Evolutionary conservation across 2,113 vertebrate species (phyloP).

Genomic region (Mus spicilegus): DNA sequence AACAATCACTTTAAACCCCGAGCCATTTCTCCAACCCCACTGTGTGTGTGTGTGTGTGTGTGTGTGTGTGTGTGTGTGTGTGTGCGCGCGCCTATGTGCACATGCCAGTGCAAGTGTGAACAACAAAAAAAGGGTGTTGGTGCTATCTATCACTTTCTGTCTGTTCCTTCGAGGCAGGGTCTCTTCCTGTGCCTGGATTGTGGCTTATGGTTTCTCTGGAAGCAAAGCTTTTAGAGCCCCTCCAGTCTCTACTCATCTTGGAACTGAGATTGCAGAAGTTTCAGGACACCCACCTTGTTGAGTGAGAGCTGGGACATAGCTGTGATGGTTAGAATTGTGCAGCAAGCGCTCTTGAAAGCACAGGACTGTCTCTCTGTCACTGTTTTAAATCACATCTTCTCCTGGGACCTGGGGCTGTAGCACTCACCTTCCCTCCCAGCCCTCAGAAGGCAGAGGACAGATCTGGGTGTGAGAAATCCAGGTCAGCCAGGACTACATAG

Average conservation of each 20-base stretch:
- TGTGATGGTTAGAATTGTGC: not conserved
- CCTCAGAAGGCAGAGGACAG: not conserved
- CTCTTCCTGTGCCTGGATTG: not conserved
- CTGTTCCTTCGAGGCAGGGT: not conserved
- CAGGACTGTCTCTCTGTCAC: not conserved
- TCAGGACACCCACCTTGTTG: not conserved
- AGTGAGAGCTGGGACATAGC: not conserved
- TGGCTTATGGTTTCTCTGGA: not conserved
- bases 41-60: too few relatives aligned
- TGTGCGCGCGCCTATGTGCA: not conserved
- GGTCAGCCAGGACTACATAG: not conserved
- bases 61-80: not conserved
- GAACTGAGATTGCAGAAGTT: not conserved
- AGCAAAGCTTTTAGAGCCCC: not conserved
- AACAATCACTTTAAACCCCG: not conserved
- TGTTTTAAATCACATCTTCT: not conserved
- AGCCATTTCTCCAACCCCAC: not conserved
- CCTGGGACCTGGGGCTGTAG: not conserved
- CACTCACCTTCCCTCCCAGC: not conserved
- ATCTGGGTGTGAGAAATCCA: not conserved
- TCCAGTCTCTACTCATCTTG: too few relatives aligned
- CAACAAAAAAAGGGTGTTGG: not conserved
- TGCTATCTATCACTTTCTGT: not conserved
- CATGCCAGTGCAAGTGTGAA: too few relatives aligned
- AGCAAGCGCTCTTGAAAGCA: too few relatives aligned